phyloP scores from a whole-genome alignment of 2,888 invertebrate genomes.

The Sycophila texana region DNA sequence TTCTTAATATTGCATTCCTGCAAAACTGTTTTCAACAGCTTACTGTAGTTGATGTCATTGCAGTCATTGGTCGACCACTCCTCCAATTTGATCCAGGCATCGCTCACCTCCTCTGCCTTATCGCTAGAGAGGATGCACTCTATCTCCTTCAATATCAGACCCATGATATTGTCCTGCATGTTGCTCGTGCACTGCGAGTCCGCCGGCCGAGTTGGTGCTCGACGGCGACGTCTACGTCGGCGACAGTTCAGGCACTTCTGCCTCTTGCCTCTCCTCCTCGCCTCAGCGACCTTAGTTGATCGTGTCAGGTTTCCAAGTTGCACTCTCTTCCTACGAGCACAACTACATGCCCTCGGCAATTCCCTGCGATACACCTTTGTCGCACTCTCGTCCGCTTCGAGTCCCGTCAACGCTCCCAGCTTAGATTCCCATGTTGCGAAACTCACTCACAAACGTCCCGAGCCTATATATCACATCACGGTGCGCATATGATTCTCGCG shows the following conservation, averaged over 20 bases:
- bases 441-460: too few species aligned
- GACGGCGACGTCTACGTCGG: too few species aligned
- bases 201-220: too few species aligned
- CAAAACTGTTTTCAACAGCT: slow-evolving; percentile 18
- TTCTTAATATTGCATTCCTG: slow-evolving; percentile 57
- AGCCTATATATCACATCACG: too few species aligned
- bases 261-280: background rate
- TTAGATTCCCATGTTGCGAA: too few species aligned
- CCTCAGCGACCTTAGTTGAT: background rate
- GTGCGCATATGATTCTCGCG: too few species aligned
- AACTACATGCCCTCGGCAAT: background rate
- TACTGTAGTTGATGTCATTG: slow-evolving; percentile 19
- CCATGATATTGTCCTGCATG: background rate
- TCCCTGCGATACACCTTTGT: too few species aligned
- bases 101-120: background rate
- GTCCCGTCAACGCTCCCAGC: too few species aligned
- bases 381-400: too few species aligned
- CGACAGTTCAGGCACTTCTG: too few species aligned
- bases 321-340: slow-evolving; percentile 12
- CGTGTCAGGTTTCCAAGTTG: slow-evolving; percentile 2
- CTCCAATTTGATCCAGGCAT: slow-evolving; percentile 25
- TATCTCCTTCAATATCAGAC: slow-evolving; percentile 7
- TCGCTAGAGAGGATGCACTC: slow-evolving; percentile 15
- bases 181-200: background rate
- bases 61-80: slow-evolving; percentile 23